Evolutionary conservation across 1,140 invertebrate species (phyloP).

Genomic region (Paralvinella palmiformis): DNA sequence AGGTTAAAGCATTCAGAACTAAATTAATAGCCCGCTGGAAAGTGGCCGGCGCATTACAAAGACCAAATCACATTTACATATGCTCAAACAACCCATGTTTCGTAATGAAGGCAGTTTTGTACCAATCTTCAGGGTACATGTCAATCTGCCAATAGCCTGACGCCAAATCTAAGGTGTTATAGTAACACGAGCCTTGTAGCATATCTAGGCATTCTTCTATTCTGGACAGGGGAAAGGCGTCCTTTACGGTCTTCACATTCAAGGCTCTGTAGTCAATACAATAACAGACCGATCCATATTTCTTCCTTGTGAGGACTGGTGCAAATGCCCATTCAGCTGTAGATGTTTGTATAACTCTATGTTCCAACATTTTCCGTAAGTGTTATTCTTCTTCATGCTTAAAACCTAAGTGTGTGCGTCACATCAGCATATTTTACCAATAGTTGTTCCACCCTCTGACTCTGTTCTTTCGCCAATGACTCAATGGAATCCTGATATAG

Average conservation of each 20-base stretch:
- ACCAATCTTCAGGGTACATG: constrained; percentile 5
- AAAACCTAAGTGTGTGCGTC: too few relatives aligned
- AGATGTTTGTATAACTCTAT: too few relatives aligned
- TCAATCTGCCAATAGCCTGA: not conserved
- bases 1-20: not conserved
- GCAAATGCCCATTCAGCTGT: too few relatives aligned
- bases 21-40: constrained; percentile 7
- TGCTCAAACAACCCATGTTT: constrained; percentile 14
- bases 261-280: too few relatives aligned
- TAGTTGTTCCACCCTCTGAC: too few relatives aligned
- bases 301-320: too few relatives aligned
- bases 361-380: too few relatives aligned
- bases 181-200: constrained; percentile 22
- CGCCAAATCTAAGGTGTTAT: constrained; percentile 18
- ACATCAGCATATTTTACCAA: too few relatives aligned
- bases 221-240: constrained; percentile 28
- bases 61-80: constrained; percentile 9
- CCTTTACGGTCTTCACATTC: constrained; percentile 27
- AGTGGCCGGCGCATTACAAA: constrained; percentile 3
- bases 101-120: constrained; percentile 17
- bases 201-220: constrained; percentile 32
- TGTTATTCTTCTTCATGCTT: too few relatives aligned
- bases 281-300: too few relatives aligned
- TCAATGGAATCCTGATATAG: too few relatives aligned
- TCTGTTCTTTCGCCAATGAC: too few relatives aligned